These are phyloP conservation scores for Gandaritis pyraliata DNA, from an alignment of 2,888 invertebrate species.

Conservation along the genomic window DNA sequence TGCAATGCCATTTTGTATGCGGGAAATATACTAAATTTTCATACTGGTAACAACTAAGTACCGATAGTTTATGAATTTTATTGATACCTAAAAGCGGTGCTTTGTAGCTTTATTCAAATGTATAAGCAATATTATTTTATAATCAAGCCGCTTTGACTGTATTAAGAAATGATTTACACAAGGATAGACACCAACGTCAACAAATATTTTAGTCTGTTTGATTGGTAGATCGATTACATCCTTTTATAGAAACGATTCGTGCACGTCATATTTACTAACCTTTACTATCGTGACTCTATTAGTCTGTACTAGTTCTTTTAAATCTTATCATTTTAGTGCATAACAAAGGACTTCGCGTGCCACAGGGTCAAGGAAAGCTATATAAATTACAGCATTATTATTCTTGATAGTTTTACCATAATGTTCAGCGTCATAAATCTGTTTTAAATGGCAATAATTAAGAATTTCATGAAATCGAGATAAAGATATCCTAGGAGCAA, in stretches of 20 bases:
- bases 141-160: constrained; percentile 31
- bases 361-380: constrained; percentile 5
- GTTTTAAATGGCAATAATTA: neutral
- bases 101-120: constrained; percentile 35
- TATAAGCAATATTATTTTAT: constrained; percentile 27
- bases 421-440: neutral
- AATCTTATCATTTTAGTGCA: constrained; percentile 4
- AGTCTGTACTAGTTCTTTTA: constrained; percentile 1
- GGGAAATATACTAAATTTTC: constrained; percentile 28
- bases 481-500: too few species aligned
- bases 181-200: constrained; percentile 35
- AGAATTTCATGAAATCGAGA: neutral
- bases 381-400: neutral
- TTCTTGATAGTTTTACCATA: neutral
- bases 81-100: constrained; percentile 24
- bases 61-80: constrained; percentile 30
- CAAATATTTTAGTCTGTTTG: constrained; percentile 34
- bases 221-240: constrained; percentile 34
- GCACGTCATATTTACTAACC: neutral
- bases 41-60: constrained; percentile 22
- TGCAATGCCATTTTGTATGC: constrained; percentile 28
- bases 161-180: constrained; percentile 38
- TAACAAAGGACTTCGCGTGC: constrained; percentile 7
- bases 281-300: neutral
- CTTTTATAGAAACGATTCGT: constrained; percentile 11